Percentiles rank a stretch among this genome's conserved stretches.
Evolutionary conservation across 2,113 vertebrate species (phyloP).

Genomic region (Haplotaxodon microlepis): DNA sequence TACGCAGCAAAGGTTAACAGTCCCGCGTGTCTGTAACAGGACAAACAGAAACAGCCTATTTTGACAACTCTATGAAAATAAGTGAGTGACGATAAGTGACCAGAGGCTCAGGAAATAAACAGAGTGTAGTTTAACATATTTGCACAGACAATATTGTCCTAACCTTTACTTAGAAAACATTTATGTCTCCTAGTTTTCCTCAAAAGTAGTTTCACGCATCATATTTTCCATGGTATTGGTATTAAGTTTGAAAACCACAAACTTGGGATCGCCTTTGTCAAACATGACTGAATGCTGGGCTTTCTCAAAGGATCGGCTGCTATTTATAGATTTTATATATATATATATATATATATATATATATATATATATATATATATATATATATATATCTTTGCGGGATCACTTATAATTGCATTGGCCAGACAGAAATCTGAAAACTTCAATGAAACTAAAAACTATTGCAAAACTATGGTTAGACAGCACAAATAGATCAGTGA

Average conservation of each 20-base stretch:
- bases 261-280: neutral
- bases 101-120: neutral
- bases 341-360: too few species aligned
- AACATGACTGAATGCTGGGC: neutral
- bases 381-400: neutral
- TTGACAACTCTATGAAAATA: neutral
- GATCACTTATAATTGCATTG: neutral
- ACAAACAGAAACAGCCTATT: neutral
- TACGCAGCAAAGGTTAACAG: neutral
- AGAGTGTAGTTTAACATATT: neutral
- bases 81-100: neutral
- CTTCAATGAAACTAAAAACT: neutral
- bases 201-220: neutral
- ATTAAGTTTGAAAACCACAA: neutral
- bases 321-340: neutral
- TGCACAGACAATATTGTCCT: neutral
- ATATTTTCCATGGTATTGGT: neutral
- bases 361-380: too few species aligned
- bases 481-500: neutral
- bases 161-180: neutral
- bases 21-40: neutral
- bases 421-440: neutral
- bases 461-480: neutral
- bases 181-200: neutral
- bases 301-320: neutral